phyloP scores from a whole-genome alignment of 1,140 invertebrate genomes.

The Aradophagus sp. region DNA sequence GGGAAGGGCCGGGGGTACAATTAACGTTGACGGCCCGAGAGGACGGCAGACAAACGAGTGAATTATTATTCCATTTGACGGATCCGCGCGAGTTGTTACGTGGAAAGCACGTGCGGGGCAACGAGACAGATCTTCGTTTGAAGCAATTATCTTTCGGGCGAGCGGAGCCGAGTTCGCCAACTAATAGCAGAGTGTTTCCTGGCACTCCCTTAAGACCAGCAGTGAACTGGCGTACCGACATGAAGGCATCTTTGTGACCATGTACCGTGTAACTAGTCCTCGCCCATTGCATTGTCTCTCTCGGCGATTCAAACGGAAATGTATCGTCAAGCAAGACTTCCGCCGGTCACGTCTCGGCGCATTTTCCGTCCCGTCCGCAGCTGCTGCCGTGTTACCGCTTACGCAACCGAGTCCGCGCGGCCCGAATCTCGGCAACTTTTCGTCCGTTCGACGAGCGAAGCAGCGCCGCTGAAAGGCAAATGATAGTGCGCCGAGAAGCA shows the following conservation, averaged over 20 bases:
- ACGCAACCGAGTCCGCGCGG: constrained; percentile 16
- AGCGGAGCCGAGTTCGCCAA: constrained; percentile 63
- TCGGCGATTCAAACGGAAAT: constrained; percentile 61
- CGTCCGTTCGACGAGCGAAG: background rate
- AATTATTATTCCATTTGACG: constrained; percentile 51
- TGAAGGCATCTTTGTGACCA: constrained; percentile 59
- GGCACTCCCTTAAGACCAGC: constrained; percentile 64
- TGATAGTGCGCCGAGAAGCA: too few relatives aligned
- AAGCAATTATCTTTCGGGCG: constrained; percentile 68
- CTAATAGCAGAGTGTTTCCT: constrained; percentile 68
- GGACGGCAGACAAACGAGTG: constrained; percentile 37
- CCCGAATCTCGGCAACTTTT: constrained; percentile 21
- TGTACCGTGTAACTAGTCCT: constrained; percentile 65
- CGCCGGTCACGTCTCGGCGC: constrained; percentile 64
- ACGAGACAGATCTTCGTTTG: constrained; percentile 65
- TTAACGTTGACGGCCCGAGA: constrained; percentile 22
- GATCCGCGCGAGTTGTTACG: constrained; percentile 42
- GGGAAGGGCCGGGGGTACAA: constrained; percentile 5
- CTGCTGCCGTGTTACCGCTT: constrained; percentile 46
- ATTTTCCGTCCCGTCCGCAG: constrained; percentile 59
- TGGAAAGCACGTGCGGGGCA: constrained; percentile 46
- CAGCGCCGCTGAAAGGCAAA: constrained; percentile 9
- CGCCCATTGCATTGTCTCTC: constrained; percentile 65
- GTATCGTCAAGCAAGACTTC: constrained; percentile 65
- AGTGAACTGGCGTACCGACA: constrained; percentile 51